Percentiles rank a stretch among this genome's conserved stretches.
Evolutionary conservation across 2,888 invertebrate genomes (phyloP).

Genomic region (Hypomecis atomaria): DNA sequence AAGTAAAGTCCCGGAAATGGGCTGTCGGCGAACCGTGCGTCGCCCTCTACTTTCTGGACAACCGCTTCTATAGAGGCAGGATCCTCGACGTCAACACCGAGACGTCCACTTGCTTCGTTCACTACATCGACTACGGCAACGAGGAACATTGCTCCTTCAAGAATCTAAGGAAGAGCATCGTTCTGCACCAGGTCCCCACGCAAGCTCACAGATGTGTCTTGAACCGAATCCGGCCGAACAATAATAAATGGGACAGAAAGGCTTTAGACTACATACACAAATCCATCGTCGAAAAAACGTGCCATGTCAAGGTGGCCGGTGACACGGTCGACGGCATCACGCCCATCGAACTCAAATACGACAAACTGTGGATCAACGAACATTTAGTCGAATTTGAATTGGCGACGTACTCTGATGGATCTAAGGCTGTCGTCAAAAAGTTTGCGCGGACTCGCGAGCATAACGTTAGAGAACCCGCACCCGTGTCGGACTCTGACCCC

Average conservation of each 20-base stretch:
- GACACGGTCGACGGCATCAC: constrained; percentile 59
- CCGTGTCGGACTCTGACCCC: constrained; percentile 58
- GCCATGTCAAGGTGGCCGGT: constrained; percentile 76
- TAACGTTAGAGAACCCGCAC: neutral
- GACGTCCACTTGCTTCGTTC: constrained; percentile 77
- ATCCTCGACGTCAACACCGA: constrained; percentile 77
- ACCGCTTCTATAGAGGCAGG: constrained; percentile 89
- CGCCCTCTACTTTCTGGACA: constrained; percentile 87
- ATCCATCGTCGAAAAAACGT: constrained; percentile 83
- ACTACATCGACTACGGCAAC: constrained; percentile 94
- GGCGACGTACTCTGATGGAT: constrained; percentile 68
- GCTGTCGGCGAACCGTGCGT: constrained; percentile 87
- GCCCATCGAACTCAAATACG: constrained; percentile 68
- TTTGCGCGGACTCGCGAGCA: constrained; percentile 46
- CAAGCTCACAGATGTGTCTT: constrained; percentile 87
- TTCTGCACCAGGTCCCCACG: constrained; percentile 87
- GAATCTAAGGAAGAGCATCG: constrained; percentile 86
- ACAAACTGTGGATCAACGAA: constrained; percentile 75
- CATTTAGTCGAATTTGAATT: constrained; percentile 76
- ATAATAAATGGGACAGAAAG: constrained; percentile 73
- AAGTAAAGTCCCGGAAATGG: constrained; percentile 83
- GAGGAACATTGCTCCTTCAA: constrained; percentile 85
- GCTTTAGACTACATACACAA: constrained; percentile 87
- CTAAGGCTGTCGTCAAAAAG: constrained; percentile 59
- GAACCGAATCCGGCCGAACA: constrained; percentile 61